These are phyloP conservation scores for Steinernema hermaphroditum DNA, from an alignment of 2,888 invertebrate species.

Conservation along the genomic window DNA sequence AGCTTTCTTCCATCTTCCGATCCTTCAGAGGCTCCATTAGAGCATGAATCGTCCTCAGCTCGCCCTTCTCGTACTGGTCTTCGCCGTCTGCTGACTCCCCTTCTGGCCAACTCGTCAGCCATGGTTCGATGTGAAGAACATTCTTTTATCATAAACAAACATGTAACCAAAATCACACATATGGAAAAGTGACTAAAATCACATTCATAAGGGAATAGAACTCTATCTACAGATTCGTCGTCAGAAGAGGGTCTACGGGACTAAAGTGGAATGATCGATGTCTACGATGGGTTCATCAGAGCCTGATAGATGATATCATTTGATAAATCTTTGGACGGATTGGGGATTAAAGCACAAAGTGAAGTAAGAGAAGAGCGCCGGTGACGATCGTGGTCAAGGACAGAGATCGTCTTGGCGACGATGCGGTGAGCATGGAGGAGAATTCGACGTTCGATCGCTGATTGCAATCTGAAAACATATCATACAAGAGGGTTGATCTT, in stretches of 20 bases:
- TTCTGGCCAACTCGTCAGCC: slow-evolving; percentile 73
- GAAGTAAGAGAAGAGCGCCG: slow-evolving; percentile 8
- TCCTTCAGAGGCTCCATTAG: too few relatives aligned
- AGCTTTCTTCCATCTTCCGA: too few relatives aligned
- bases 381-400: neutral
- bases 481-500: too few relatives aligned
- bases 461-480: neutral
- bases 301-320: slow-evolving; percentile 5
- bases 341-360: slow-evolving; percentile 21
- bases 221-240: too few relatives aligned
- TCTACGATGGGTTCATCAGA: neutral
- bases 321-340: neutral
- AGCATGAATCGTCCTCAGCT: too few relatives aligned
- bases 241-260: too few relatives aligned
- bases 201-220: too few relatives aligned
- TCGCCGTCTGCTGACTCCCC: slow-evolving; percentile 74
- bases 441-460: neutral
- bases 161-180: too few relatives aligned
- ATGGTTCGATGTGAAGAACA: slow-evolving; percentile 44
- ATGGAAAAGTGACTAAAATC: too few relatives aligned
- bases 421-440: slow-evolving; percentile 13
- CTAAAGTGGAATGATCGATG: neutral
- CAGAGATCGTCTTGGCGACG: neutral
- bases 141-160: too few relatives aligned
- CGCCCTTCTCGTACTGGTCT: slow-evolving; percentile 72